Conservation (phyloP, 2,797 vertebrate species). For the Thamnophis elegans region DNA sequence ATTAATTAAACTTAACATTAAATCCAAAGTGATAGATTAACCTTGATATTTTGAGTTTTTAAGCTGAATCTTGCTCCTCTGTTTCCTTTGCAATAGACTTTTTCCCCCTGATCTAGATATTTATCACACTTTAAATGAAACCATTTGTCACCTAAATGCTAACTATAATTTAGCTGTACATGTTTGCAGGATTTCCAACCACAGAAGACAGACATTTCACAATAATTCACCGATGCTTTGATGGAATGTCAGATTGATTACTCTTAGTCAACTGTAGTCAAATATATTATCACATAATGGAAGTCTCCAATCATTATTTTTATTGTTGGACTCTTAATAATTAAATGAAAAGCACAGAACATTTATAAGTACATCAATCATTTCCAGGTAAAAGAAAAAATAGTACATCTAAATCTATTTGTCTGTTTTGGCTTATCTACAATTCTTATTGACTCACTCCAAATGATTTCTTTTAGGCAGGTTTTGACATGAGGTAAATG, state of each 20-base stretch:
- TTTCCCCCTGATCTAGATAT: not conserved
- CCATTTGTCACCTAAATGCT: constrained; percentile 47
- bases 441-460: not conserved
- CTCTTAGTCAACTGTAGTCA: constrained; percentile 22
- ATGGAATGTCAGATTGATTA: not conserved
- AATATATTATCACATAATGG: not conserved
- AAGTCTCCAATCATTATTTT: constrained; percentile 22
- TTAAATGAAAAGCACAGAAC: not conserved
- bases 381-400: not conserved
- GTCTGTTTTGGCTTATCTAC: not conserved
- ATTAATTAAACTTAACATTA: not conserved
- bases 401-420: not conserved
- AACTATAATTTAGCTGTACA: constrained; percentile 49
- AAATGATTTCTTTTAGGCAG: not conserved
- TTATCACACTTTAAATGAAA: constrained; percentile 5
- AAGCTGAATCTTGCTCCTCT: not conserved
- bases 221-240: constrained; percentile 24
- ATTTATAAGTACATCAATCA: not conserved
- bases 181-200: constrained; percentile 40
- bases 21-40: not conserved
- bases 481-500: not conserved
- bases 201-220: not conserved
- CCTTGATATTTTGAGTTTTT: not conserved
- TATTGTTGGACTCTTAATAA: constrained; percentile 25
- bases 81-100: not conserved